Conservation (phyloP, 2,888 invertebrate genomes). For the Philaethria dido region DNA sequence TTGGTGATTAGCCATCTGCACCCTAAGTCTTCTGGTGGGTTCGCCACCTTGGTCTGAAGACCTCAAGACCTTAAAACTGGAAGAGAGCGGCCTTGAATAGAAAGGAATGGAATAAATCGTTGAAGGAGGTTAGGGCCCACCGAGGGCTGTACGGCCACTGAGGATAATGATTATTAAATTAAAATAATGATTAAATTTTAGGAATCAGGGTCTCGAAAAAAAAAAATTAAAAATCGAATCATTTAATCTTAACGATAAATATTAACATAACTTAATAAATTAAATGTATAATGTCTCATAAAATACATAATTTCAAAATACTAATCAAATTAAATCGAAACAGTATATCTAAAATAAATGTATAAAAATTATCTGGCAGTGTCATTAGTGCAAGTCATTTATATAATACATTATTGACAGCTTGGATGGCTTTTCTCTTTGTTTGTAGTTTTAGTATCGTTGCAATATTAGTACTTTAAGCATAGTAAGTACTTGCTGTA, state of each 20-base stretch:
- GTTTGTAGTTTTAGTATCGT: background rate
- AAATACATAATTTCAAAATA: slow-evolving; percentile 40
- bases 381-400: slow-evolving; percentile 19
- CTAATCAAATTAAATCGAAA: slow-evolving; percentile 27
- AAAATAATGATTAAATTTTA: background rate
- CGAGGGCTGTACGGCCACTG: too few relatives aligned
- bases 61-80: too few relatives aligned
- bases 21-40: too few relatives aligned
- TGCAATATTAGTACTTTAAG: background rate
- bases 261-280: slow-evolving; percentile 45
- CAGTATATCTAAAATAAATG: slow-evolving; percentile 29
- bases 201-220: background rate
- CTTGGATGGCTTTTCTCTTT: slow-evolving; percentile 36
- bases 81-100: too few relatives aligned
- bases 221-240: slow-evolving; percentile 43
- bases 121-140: too few relatives aligned
- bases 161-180: too few relatives aligned
- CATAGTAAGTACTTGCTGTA: background rate
- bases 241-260: slow-evolving; percentile 49
- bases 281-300: slow-evolving; percentile 42
- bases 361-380: slow-evolving; percentile 39
- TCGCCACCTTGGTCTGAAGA: too few relatives aligned
- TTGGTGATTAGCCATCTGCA: too few relatives aligned
- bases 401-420: slow-evolving; percentile 26
- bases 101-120: too few relatives aligned